phyloP scores from a whole-genome alignment of 2,113 vertebrate species.

The Trematocara variabile region DNA sequence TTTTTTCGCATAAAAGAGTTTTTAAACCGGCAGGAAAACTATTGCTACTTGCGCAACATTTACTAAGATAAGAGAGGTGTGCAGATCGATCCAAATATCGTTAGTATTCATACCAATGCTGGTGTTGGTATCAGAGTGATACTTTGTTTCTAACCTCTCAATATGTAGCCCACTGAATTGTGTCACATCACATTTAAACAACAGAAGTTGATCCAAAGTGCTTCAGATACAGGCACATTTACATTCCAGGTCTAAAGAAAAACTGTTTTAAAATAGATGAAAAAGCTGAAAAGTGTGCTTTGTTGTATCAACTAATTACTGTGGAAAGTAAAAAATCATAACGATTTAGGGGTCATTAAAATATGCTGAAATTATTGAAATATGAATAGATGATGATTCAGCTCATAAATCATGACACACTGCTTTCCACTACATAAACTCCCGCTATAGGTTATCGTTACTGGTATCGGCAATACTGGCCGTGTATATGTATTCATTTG shows the following conservation, averaged over 20 bases:
- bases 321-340: neutral
- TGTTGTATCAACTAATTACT: neutral
- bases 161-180: neutral
- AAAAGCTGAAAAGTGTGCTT: neutral
- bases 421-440: neutral
- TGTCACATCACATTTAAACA: neutral
- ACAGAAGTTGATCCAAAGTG: neutral
- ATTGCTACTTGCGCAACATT: neutral
- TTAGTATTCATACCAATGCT: neutral
- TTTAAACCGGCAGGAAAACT: neutral
- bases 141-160: neutral
- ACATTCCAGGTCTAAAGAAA: neutral
- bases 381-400: neutral
- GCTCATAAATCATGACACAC: neutral
- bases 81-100: neutral
- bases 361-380: neutral
- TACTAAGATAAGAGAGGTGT: neutral
- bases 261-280: neutral
- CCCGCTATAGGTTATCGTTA: neutral
- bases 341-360: neutral
- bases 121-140: neutral
- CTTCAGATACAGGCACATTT: neutral
- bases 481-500: neutral
- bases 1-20: neutral
- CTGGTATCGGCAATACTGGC: neutral